Base-by-base conservation (phyloP, 2,888 invertebrate genomes). In the Notodonta ziczac region DNA sequence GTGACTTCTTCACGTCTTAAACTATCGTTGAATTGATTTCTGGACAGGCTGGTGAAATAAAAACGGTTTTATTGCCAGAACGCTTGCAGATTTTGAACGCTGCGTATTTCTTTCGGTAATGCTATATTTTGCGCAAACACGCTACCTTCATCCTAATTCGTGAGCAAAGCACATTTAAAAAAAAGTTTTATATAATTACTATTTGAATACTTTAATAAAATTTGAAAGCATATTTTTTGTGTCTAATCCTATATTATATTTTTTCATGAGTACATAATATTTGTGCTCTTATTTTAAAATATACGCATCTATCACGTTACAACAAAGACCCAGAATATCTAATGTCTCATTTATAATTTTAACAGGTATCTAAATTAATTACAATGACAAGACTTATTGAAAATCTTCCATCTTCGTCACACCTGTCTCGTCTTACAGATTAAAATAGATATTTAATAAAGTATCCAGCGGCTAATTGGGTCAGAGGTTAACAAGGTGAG, bases 1-100 rank as follows among this genome's bases (percentile, higher is more conserved):
- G 90, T 91, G 91, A 89, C 88, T 89, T 86, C 85, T 84, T 73
- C 77, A 76, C 79, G 72, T 82, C 76, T 76, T 78, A 73, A 76
- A 77, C 74, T 73, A 74, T 74, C 75, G 72, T 72, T 64, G 75
- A 78, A 84, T 83, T 85, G 84, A 85, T 83, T 85, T 79, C 71
- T 39, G 35, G 52, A 54, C 24, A 7, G 39, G 39, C 54, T 54
- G 60, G 51, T 39, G 58, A 52, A 32, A 40, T 57, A 57, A 60
- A 63, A 9, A 14, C 39, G 32, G 32, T 54, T 54, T 67, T 62
- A 58, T 48, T 62, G 39, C 46, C 46, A 6, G 10, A 46, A 46
- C 46, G 46, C 4, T 46, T 46, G 46, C 13, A 46, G 46, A 46
- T 10, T 46, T 46, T n/a, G 5, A 46, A 46, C n/a, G 13, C 46